These are phyloP conservation scores for Adelphocoris suturalis DNA, from an alignment of 2,888 invertebrate species.

Conservation along the genomic window DNA sequence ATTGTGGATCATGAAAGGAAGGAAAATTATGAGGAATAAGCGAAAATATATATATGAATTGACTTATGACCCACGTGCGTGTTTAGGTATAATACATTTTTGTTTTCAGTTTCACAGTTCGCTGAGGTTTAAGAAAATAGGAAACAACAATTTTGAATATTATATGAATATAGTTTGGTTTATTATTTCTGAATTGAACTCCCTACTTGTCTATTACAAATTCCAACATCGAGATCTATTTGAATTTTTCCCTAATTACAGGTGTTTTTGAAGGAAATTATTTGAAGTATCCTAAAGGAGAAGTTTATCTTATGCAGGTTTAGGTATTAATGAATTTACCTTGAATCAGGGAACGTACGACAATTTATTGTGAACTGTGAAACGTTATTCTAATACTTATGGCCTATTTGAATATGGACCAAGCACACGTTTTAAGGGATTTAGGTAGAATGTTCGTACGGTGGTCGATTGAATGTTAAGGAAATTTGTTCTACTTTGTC, in stretches of 20 bases:
- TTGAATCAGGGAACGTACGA: neutral
- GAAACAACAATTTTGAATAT: neutral
- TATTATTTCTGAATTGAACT: neutral
- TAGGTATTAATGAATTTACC: neutral
- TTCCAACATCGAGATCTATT: conserved; percentile 26
- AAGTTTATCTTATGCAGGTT: neutral
- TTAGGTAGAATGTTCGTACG: neutral
- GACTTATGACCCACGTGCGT: conserved; percentile 38
- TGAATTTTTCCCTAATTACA: conserved; percentile 14
- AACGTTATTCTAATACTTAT: conserved; percentile 44
- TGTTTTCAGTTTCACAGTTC: conserved; percentile 51
- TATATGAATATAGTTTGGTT: neutral
- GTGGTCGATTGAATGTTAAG: neutral
- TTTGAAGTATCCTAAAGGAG: neutral
- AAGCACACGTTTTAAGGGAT: neutral
- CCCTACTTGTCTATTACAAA: conserved; percentile 1
- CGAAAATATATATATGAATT: conserved; percentile 10
- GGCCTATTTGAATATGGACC: conserved; percentile 43
- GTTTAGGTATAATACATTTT: neutral
- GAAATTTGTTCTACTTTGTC: neutral
- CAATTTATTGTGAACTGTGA: conserved; percentile 43
- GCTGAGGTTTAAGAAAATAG: conserved; percentile 7
- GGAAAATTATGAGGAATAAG: neutral
- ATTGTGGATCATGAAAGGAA: conserved; percentile 30
- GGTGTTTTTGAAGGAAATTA: conserved; percentile 11